Percentiles rank a stretch among this genome's conserved stretches.
Evolutionary conservation across 2,113 vertebrate genomes (phyloP).

Genomic region (Leptosomus discolor): DNA sequence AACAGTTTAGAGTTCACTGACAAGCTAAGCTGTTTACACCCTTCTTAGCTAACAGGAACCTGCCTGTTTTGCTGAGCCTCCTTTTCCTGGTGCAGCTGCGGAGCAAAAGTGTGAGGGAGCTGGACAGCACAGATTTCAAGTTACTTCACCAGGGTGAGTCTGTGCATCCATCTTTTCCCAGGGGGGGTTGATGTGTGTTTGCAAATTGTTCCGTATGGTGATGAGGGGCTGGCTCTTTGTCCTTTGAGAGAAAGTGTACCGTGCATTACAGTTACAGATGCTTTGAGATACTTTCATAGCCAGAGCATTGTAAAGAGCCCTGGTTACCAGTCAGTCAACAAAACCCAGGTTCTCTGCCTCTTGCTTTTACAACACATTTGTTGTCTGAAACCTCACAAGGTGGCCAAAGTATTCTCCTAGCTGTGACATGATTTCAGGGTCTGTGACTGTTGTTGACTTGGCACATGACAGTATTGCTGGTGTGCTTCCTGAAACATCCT

Average conservation of each 20-base stretch:
- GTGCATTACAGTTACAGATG: background rate
- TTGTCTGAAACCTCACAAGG: background rate
- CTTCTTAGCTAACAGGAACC: slow-evolving; percentile 66
- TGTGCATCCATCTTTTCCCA: background rate
- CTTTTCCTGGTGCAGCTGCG: slow-evolving; percentile 82
- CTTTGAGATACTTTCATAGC: background rate
- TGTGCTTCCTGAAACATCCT: background rate
- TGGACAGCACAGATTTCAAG: slow-evolving; percentile 86
- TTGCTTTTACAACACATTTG: background rate
- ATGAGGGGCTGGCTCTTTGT: background rate
- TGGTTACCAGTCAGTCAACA: background rate
- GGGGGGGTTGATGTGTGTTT: background rate
- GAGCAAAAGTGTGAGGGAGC: slow-evolving; percentile 66
- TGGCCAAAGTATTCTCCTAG: background rate
- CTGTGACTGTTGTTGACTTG: background rate
- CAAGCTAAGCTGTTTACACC: background rate
- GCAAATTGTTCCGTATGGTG: background rate
- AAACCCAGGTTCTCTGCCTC: background rate
- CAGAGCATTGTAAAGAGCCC: background rate
- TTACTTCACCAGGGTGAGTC: slow-evolving; percentile 87
- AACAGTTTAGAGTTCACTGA: background rate
- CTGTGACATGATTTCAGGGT: background rate
- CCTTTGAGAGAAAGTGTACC: background rate
- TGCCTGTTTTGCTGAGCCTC: slow-evolving; percentile 85
- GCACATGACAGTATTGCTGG: background rate